phyloP scores from a whole-genome alignment of 2,888 invertebrate genomes.

The Ornithoptera alexandrae region DNA sequence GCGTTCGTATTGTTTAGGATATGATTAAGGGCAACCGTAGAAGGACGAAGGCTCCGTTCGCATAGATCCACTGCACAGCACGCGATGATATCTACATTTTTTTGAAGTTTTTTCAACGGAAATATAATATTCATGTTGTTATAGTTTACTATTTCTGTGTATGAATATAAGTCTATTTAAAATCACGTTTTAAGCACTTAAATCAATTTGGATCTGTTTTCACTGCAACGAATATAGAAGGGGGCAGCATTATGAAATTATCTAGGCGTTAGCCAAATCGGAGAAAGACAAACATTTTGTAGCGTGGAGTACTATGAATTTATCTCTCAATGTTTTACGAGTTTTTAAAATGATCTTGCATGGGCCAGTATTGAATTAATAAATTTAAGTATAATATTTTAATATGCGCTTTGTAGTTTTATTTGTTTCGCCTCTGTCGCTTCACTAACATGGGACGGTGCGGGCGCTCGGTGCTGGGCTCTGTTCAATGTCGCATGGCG shows the following conservation, averaged over 20 bases:
- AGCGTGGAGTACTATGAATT: slow-evolving; percentile 64
- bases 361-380: slow-evolving; percentile 70
- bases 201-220: slow-evolving; percentile 78
- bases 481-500: slow-evolving; percentile 59
- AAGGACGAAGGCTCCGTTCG: slow-evolving; percentile 31
- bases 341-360: slow-evolving; percentile 69
- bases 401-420: slow-evolving; percentile 56
- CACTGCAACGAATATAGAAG: slow-evolving; percentile 58
- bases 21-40: slow-evolving; percentile 68
- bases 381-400: slow-evolving; percentile 79
- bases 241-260: slow-evolving; percentile 72
- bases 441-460: slow-evolving; percentile 25
- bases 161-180: slow-evolving; percentile 67
- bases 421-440: slow-evolving; percentile 44
- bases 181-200: slow-evolving; percentile 70
- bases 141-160: slow-evolving; percentile 70
- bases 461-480: slow-evolving; percentile 33
- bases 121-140: slow-evolving; percentile 73
- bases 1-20: slow-evolving; percentile 54
- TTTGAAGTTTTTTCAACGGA: slow-evolving; percentile 77
- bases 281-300: slow-evolving; percentile 53
- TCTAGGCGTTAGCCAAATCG: slow-evolving; percentile 57
- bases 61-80: slow-evolving; percentile 58
- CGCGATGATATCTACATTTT: slow-evolving; percentile 57
- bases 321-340: slow-evolving; percentile 72